phyloP scores from a whole-genome alignment of 2,113 vertebrate species.

The Lota lota region DNA sequence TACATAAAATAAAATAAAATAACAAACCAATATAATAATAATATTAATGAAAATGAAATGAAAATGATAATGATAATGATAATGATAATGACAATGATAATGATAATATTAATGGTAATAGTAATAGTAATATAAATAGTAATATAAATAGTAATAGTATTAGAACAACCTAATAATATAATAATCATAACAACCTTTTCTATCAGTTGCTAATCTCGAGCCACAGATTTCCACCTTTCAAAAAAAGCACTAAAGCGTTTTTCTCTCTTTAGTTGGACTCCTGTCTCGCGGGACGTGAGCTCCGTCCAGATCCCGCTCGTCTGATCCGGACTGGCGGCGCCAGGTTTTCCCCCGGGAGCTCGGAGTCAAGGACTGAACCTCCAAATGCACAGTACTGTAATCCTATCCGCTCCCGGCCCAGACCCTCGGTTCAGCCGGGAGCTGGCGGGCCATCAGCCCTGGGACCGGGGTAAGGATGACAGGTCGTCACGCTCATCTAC shows the following conservation, averaged over 20 bases:
- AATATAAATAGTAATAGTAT: too few relatives aligned
- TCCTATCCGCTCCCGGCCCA: slow-evolving; percentile 72
- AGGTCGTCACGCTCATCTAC: too few relatives aligned
- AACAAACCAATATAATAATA: slow-evolving; percentile 17
- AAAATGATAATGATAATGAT: background rate
- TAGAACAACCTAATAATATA: too few relatives aligned
- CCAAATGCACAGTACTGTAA: slow-evolving; percentile 86
- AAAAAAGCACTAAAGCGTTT: too few relatives aligned
- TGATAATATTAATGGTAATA: background rate
- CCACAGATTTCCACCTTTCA: too few relatives aligned
- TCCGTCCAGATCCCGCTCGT: slow-evolving; percentile 77
- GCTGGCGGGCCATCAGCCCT: too few relatives aligned
- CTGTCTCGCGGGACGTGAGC: slow-evolving; percentile 24
- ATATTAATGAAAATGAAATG: slow-evolving; percentile 9
- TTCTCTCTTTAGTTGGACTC: slow-evolving; percentile 14
- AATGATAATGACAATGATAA: slow-evolving; percentile 10
- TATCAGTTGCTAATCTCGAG: too few relatives aligned
- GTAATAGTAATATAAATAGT: background rate
- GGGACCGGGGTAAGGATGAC: too few relatives aligned
- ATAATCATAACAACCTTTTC: too few relatives aligned
- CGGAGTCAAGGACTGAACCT: slow-evolving; percentile 85
- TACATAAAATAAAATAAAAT: slow-evolving; percentile 29
- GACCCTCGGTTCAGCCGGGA: too few relatives aligned
- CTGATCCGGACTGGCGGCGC: slow-evolving; percentile 87
- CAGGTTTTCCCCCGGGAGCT: slow-evolving; percentile 80